Conservation (phyloP, 1,140 invertebrate genomes). For the Orchesella cincta region DNA sequence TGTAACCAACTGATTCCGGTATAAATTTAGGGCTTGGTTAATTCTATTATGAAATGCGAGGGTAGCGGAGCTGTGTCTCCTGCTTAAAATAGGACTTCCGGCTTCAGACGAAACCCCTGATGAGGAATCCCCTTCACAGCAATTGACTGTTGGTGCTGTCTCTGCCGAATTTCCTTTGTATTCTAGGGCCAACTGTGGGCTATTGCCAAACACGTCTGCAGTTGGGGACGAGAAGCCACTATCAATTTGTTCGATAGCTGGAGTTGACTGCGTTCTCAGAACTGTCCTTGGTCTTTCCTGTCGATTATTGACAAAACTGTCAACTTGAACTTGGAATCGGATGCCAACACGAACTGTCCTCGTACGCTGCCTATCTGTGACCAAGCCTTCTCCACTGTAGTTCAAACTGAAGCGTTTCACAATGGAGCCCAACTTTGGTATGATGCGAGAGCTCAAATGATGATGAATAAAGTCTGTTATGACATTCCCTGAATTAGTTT, state of each 20-base stretch:
- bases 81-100: neutral
- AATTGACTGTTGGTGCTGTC: neutral
- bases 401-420: constrained; percentile 42
- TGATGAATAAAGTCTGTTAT: neutral
- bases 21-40: constrained; percentile 13
- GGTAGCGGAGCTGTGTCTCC: neutral
- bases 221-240: constrained; percentile 13
- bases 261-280: neutral
- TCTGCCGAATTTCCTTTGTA: neutral
- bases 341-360: constrained; percentile 40
- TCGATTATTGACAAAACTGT: constrained; percentile 34
- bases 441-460: neutral
- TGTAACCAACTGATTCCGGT: neutral
- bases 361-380: constrained; percentile 36
- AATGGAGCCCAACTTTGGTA: constrained; percentile 34
- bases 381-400: constrained; percentile 38
- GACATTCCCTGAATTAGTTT: neutral
- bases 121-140: neutral
- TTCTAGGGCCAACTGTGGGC: neutral
- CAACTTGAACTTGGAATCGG: constrained; percentile 43
- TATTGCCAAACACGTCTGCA: neutral
- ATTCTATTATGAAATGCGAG: constrained; percentile 27
- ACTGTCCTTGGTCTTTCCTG: constrained; percentile 14
- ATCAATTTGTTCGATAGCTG: neutral
- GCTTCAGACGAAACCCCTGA: constrained; percentile 13